Conservation (phyloP, 2,888 invertebrate genomes). For the Lysandra bellargus region DNA sequence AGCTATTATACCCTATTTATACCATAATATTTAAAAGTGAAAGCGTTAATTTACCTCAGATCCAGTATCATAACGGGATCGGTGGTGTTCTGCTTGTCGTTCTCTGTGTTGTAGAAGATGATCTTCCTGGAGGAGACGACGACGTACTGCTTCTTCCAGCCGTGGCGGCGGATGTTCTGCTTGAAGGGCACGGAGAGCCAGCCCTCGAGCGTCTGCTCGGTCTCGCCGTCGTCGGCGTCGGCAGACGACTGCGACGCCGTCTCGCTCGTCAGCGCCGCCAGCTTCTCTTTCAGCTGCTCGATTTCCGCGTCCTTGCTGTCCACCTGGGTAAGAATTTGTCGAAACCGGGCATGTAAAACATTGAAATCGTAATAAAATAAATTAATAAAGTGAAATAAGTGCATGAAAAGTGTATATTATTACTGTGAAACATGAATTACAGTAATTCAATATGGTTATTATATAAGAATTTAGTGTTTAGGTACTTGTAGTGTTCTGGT, state of each 20-base stretch:
- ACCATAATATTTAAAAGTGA: too few relatives aligned
- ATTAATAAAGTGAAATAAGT: too few relatives aligned
- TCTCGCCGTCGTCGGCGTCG: conserved; percentile 91
- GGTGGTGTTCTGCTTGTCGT: conserved; percentile 95
- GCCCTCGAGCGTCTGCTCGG: conserved; percentile 92
- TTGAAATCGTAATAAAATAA: too few relatives aligned
- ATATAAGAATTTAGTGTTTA: not conserved
- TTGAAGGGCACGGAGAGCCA: conserved; percentile 98
- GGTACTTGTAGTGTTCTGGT: not conserved
- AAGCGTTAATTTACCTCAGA: conserved; percentile 84
- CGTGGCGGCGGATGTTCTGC: conserved; percentile 96
- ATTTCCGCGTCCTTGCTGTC: conserved; percentile 98
- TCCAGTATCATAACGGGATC: conserved; percentile 97
- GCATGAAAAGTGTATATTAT: too few relatives aligned
- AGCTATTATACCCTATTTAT: too few relatives aligned
- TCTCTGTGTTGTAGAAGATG: conserved; percentile 97
- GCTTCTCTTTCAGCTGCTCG: conserved; percentile 93
- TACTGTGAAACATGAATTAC: too few relatives aligned
- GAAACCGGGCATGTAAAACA: too few relatives aligned
- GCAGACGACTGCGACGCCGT: conserved; percentile 95
- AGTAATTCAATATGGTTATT: too few relatives aligned
- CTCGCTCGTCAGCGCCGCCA: conserved; percentile 89
- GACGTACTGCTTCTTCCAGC: conserved; percentile 98
- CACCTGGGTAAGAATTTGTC: conserved; percentile 63
- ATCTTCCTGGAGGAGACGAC: conserved; percentile 98